Conservation (phyloP, 2,797 vertebrate genomes). For the Gallirallus australis region DNA sequence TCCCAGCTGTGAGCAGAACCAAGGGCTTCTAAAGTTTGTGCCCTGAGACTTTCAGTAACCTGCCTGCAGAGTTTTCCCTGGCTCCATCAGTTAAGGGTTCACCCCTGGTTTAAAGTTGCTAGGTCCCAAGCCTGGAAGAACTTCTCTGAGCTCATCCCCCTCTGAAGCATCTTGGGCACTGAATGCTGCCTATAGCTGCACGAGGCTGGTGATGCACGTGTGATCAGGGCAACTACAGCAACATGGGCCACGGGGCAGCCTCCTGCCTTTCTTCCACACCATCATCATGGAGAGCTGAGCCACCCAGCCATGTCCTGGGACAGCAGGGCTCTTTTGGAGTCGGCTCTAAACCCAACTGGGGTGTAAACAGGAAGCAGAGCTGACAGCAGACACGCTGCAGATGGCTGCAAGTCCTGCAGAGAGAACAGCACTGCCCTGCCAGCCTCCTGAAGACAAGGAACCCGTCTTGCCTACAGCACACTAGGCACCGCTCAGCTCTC, state of each 20-base stretch:
- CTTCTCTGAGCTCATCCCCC: background rate
- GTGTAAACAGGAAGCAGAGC: background rate
- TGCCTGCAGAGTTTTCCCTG: background rate
- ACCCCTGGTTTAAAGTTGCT: background rate
- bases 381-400: background rate
- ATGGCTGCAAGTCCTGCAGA: background rate
- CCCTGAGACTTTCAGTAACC: background rate
- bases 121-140: background rate
- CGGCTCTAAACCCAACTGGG: background rate
- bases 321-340: background rate
- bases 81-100: background rate
- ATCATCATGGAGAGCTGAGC: background rate
- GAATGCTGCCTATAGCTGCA: background rate
- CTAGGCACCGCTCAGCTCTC: rapidly evolving
- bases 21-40: background rate
- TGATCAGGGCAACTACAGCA: background rate
- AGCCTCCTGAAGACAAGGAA: background rate
- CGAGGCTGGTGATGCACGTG: rapidly evolving
- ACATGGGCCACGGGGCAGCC: background rate
- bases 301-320: background rate
- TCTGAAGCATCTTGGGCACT: background rate
- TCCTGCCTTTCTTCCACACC: background rate
- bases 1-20: background rate
- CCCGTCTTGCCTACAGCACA: background rate
- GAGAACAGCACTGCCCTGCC: background rate